Evolutionary conservation across 1,140 invertebrate species (phyloP), one percentile per base, ranked within the genome.

Genomic region (Bombus fervidus): DNA sequence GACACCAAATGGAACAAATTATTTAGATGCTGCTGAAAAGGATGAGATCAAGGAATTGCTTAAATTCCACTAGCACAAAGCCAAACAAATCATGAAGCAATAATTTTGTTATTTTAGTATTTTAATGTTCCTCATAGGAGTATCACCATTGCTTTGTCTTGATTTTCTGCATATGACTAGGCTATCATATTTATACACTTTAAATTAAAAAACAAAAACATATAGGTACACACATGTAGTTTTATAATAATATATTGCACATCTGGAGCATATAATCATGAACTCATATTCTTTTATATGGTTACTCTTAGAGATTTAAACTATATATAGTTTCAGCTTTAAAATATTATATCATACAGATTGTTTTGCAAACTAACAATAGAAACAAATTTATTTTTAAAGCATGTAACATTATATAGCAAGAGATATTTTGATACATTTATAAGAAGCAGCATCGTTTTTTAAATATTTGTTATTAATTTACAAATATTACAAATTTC

Each of bases 21-120:
- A 99, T 94, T 94, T 98, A 80, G 98, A 99, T 90, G 98, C 97
- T 87, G 98, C 98, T 28, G 98, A 99, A 94, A 98, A 98, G 94
- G 97, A 97, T 88, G 98, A 99, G 96, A 99, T 99, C 87, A 98
- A 98, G 95, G 96, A 96, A 90, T 95, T 98, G 37, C 94, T 98
- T 68, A 93, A 93, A 91, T 83, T 90, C 80, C 92, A 94, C 92
- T 94, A 94, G 90, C 93, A 93, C 87, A 85, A 94, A 93, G 90
- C 92, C 91, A 93, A 94, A 93, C 88, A 83, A 75, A 81, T 89
- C 81, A 86, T 85, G 88, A 86, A 90, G 85, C 71, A 86, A 90
- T 92, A 93, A 94, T 92, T 95, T 94, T 93, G 92, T 94, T 94
- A 93, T 87, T 93, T 94, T 94, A 90, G 91, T 93, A 93, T 83